Evolutionary conservation across 1,140 invertebrate genomes (phyloP).

Genomic region (Dendrolimus kikuchii): DNA sequence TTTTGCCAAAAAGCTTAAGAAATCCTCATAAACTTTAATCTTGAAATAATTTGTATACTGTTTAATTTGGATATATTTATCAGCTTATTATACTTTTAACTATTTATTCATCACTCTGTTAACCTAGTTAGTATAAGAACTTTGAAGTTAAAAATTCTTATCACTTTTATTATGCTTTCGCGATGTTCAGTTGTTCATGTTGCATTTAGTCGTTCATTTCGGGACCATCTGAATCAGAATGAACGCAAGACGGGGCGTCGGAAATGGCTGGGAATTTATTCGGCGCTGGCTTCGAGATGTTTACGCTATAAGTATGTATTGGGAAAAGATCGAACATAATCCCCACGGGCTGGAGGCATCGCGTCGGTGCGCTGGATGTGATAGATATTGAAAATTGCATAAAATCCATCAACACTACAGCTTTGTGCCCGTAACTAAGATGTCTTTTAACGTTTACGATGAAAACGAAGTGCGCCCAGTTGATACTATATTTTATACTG

Average conservation of each 20-base stretch:
- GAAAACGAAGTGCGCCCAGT: constrained; percentile 2
- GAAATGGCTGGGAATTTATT: background rate
- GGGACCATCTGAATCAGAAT: no score
- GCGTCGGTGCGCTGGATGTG: constrained; percentile 41
- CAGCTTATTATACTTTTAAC: no score
- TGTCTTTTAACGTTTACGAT: constrained; percentile 19
- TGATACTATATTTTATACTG: background rate
- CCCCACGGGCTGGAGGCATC: constrained; percentile 43
- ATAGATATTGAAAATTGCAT: constrained; percentile 72
- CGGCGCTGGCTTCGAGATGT: constrained; percentile 37
- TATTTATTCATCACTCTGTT: no score
- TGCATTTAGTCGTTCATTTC: no score
- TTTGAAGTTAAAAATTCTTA: no score
- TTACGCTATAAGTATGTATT: constrained; percentile 58
- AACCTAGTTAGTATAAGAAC: no score
- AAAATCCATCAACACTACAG: constrained; percentile 66
- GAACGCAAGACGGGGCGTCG: constrained; percentile 8
- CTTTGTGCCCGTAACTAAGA: constrained; percentile 32
- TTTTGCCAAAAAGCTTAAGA: no score
- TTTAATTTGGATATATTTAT: no score
- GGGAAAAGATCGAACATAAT: constrained; percentile 70
- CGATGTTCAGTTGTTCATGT: no score
- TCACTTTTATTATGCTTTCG: no score
- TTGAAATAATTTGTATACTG: no score
- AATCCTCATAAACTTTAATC: no score